Evolutionary conservation across 64 coral and sea anemone species (phyloP), one percentile per base, ranked within the genome.

Genomic region (Stichodactyla helianthus): DNA sequence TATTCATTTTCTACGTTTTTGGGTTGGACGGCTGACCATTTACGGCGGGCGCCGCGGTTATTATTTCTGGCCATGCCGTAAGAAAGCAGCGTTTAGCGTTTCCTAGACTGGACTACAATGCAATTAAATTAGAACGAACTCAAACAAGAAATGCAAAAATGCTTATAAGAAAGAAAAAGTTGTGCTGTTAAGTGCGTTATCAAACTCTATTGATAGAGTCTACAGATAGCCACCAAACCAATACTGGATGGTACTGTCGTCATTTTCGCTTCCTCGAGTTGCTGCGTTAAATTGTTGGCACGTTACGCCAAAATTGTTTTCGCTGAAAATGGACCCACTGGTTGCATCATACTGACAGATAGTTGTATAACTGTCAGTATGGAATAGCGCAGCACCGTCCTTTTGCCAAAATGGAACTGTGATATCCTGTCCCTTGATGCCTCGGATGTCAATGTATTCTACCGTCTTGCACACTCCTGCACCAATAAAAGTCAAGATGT

Each of bases 221-320:
- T 67, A 67, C n/a, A 67, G 19, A 67, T 86, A 91, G 0, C 89
- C 84, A 65, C 83, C 89, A 86, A 91, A 91, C 89, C 89, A 91
- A 27, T 86, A 79, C 18, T 91, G 84, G 9, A 70, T 91, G 14
- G 89, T 91, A 23, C 85, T 18, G 13, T 86, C 74, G 4, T 35
- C 82, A 19, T 77, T 61, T 44, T 54, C 59, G 50, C 71, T 79
- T 52, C 89, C 84, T 35, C 89, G 89, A 79, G 77, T 77, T 5
- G 7, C 55, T 52, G 35, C 7, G 52, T 91, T 84, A 51, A 65
- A 17, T 14, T 7, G 3, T 59, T 53, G 10, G 23, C 85, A 91
- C 10, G 84, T 86, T 27, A 54, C 53, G 79, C 85, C 85, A 86
- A 86, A 91, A 17, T 91, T 23, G 0, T 91, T 86, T 12, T n/a